Conservation (phyloP, 2,888 invertebrate species). For the Drosophila leonis region DNA sequence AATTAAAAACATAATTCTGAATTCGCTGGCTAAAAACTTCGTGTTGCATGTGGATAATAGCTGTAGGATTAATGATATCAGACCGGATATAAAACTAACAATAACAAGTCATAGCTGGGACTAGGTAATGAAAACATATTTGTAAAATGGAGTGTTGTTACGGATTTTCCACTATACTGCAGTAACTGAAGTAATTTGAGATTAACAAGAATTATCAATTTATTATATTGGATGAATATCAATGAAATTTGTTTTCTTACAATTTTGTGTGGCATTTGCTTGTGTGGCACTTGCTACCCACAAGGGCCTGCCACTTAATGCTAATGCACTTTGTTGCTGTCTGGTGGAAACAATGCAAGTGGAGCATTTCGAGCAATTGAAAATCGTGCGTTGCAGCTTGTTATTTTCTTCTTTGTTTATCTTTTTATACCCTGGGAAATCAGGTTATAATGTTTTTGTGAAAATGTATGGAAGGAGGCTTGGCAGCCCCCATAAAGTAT, state of each 20-base stretch:
- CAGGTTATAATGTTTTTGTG: no score
- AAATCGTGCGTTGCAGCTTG: conserved; percentile 25
- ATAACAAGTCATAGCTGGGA: no score
- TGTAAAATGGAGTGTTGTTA: background rate
- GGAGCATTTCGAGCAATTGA: conserved; percentile 33
- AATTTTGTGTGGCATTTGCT: background rate
- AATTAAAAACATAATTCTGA: background rate
- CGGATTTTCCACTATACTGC: background rate
- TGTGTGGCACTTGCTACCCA: background rate
- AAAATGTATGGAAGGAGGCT: no score
- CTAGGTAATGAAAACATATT: background rate
- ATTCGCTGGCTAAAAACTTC: background rate
- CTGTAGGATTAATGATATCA: background rate
- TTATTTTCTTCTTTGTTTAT: conserved; percentile 24
- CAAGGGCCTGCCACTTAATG: conserved; percentile 14
- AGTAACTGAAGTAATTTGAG: background rate
- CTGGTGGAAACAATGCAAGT: conserved; percentile 31
- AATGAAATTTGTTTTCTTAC: background rate
- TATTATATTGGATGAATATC: background rate
- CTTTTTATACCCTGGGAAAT: no score
- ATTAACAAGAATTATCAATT: background rate
- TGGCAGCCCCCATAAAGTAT: no score
- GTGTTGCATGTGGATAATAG: background rate
- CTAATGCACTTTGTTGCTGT: conserved; percentile 12
- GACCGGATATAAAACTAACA: no score